Percentiles rank a stretch among this genome's conserved stretches.
These are phyloP conservation scores for Fregata magnificens DNA, from an alignment of 2,113 vertebrate genomes.

Conservation along the genomic window DNA sequence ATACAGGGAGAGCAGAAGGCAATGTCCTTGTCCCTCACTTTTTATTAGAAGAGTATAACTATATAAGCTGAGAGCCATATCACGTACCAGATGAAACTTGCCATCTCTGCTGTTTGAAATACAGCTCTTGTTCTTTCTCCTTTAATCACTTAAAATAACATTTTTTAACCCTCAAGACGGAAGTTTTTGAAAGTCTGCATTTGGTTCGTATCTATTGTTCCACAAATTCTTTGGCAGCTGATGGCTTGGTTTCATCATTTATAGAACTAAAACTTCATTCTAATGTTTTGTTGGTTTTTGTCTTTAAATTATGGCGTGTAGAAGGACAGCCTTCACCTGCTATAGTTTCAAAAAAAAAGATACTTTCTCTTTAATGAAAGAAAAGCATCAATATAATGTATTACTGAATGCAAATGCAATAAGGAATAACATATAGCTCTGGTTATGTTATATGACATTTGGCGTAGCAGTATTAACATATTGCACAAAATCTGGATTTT, in stretches of 20 bases:
- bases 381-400: constrained; percentile 50
- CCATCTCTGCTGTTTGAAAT: not conserved
- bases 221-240: constrained; percentile 34
- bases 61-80: not conserved
- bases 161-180: not conserved
- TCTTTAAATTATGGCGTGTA: not conserved
- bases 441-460: constrained; percentile 60
- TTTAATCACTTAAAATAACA: not conserved
- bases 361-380: constrained; percentile 66
- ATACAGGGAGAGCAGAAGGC: not conserved
- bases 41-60: not conserved
- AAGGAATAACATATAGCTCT: constrained; percentile 55
- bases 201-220: constrained; percentile 10
- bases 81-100: not conserved
- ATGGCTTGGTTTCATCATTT: constrained; percentile 5
- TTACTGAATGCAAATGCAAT: constrained; percentile 49
- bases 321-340: constrained; percentile 37
- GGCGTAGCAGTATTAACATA: constrained; percentile 64
- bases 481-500: constrained; percentile 63
- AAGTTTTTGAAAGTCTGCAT: not conserved
- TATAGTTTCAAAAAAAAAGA: not conserved
- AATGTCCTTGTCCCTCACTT: not conserved
- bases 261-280: not conserved
- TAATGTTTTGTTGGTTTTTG: not conserved
- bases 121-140: not conserved